These are phyloP conservation scores for Notothenia coriiceps DNA, from an alignment of 2,113 vertebrate genomes.

Conservation along the genomic window DNA sequence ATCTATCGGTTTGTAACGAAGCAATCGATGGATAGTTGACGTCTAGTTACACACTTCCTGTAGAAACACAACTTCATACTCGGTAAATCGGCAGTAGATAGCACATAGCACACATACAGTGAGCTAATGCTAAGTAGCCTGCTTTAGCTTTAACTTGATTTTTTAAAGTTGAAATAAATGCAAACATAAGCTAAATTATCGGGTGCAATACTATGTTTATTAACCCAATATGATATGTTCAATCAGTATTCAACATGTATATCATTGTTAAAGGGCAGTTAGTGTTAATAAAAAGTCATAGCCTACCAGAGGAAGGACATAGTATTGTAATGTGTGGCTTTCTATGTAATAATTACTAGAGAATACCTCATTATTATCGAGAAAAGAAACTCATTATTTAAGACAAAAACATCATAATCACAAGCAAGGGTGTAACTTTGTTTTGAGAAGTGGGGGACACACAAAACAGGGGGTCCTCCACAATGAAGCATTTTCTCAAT, in stretches of 20 bases:
- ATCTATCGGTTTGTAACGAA: conserved; percentile 3
- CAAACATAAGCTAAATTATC: background rate
- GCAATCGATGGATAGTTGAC: background rate
- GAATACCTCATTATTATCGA: too few relatives aligned
- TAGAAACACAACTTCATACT: background rate
- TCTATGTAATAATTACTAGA: background rate
- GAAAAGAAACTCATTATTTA: too few relatives aligned
- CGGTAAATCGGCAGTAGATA: background rate
- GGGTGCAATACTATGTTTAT: background rate
- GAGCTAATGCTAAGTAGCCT: background rate
- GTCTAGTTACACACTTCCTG: background rate
- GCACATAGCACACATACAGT: background rate
- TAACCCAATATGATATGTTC: too few relatives aligned
- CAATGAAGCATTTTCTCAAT: too few relatives aligned
- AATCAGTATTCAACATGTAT: too few relatives aligned
- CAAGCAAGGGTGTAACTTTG: too few relatives aligned
- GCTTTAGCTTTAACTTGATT: background rate
- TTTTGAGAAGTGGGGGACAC: too few relatives aligned
- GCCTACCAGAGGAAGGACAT: too few relatives aligned
- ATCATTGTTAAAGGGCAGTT: background rate
- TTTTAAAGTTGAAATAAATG: background rate
- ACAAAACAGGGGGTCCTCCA: too few relatives aligned
- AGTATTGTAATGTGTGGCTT: background rate
- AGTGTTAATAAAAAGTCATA: background rate
- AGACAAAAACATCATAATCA: too few relatives aligned